Conservation (phyloP, 37 sponge, comb jelly and placozoan species). For the Cliona cf. orientalis region DNA sequence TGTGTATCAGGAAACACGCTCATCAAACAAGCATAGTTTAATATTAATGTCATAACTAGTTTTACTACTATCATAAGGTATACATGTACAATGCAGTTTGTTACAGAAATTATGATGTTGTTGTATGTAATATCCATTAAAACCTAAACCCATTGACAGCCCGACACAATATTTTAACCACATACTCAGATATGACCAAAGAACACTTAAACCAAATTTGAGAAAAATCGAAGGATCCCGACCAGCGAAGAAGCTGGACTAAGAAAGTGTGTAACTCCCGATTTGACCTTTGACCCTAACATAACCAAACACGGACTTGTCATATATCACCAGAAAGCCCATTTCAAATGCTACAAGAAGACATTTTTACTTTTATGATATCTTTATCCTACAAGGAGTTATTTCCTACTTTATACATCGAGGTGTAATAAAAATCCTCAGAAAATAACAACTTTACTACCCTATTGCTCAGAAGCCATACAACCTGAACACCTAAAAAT, state of each 20-base stretch:
- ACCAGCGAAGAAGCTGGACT: no score
- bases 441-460: no score
- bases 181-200: conserved; percentile 2
- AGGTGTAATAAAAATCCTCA: no score
- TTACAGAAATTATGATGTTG: not conserved
- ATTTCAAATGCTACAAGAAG: conserved; percentile 1
- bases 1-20: no score
- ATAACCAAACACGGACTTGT: not conserved
- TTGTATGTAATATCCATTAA: not conserved
- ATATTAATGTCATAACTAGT: no score
- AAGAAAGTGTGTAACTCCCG: not conserved
- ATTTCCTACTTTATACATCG: no score
- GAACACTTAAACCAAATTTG: not conserved
- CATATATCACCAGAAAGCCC: not conserved
- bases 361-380: not conserved
- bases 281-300: not conserved
- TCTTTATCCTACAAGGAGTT: not conserved
- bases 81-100: not conserved
- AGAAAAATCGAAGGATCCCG: conserved; percentile 6
- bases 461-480: no score
- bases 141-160: not conserved
- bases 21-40: no score
- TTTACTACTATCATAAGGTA: no score
- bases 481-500: no score
- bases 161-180: conserved; percentile 5